Evolutionary conservation across 2,797 vertebrate genomes (phyloP).

Genomic region (Melanotaenia pygmaea): DNA sequence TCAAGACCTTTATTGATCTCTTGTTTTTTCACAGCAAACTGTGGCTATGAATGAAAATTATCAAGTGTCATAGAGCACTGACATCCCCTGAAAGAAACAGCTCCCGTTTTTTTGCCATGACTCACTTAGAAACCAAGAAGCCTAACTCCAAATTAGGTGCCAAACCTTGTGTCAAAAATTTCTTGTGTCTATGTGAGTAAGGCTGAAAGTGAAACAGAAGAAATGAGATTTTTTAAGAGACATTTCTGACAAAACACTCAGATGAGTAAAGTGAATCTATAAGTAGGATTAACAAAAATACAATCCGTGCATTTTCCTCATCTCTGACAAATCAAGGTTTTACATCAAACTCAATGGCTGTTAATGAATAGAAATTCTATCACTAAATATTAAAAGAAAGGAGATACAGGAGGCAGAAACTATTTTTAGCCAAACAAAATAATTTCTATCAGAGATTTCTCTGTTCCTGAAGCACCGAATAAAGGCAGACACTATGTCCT

Average conservation of each 20-base stretch:
- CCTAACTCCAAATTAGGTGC: neutral
- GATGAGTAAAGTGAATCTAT: too few species aligned
- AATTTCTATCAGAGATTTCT: neutral
- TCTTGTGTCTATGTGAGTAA: neutral
- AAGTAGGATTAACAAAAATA: too few species aligned
- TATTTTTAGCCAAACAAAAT: neutral
- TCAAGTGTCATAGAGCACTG: neutral
- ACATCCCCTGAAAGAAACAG: conserved; percentile 10
- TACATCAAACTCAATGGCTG: neutral
- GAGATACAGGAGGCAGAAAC: neutral
- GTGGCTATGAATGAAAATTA: neutral
- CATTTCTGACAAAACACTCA: neutral
- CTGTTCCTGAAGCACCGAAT: neutral
- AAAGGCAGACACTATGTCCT: neutral
- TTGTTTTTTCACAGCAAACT: neutral
- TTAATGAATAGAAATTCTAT: neutral
- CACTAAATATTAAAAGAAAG: neutral
- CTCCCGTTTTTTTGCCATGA: neutral
- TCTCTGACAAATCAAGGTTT: neutral
- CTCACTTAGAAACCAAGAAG: neutral
- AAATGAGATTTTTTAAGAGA: neutral
- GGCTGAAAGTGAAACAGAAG: neutral
- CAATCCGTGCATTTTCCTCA: neutral
- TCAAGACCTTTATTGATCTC: conserved; percentile 5
- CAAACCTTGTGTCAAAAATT: neutral